Base-by-base conservation (phyloP, 2,888 invertebrate species). In the Folsomia candida region DNA sequence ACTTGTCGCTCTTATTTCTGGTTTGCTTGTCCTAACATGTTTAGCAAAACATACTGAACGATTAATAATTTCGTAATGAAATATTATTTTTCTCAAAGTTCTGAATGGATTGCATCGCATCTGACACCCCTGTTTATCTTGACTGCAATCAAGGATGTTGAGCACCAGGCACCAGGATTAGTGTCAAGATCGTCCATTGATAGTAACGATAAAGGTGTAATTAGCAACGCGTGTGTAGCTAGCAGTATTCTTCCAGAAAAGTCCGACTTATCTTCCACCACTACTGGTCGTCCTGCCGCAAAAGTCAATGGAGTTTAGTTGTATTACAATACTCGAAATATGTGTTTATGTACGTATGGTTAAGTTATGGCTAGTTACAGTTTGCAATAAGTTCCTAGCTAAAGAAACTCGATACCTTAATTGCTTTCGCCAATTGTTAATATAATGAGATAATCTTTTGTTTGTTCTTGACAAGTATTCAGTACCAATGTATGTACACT, bases 31-130 rank as follows among this genome's bases (percentile, higher is more conserved):
- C n/a, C n/a, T n/a, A n/a, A n/a, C n/a, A n/a, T n/a, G 37, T 14
- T 37, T 37, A 37, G 14, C 37, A 37, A 37, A n/a, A n/a, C n/a
- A 37, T 37, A 37, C 37, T 37, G 37, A 37, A 37, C 37, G 37
- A 37, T 9, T 37, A 4, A 14, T 37, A 14, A 14, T 37, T n/a
- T n/a, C n/a, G n/a, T 37, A 37, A 37, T 37, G 4, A 37, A 37
- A 9, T 9, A 37, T 37, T 37, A 37, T 71, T 54, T 69, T 37
- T 68, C 6, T 68, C 65, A 51, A 71, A 77, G 76, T 72, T 75
- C 77, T 29, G 74, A 75, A 54, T 79, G 79, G 79, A 75, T 79
- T 24, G 76, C 79, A 18, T 66, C 73, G 18, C 77, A 77, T 67
- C 51, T 79, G 72, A 78, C 77, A 26, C 79, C 79, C 0, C 60